Conservation (phyloP, 2,113 vertebrate species). For the Rhinoderma darwinii region DNA sequence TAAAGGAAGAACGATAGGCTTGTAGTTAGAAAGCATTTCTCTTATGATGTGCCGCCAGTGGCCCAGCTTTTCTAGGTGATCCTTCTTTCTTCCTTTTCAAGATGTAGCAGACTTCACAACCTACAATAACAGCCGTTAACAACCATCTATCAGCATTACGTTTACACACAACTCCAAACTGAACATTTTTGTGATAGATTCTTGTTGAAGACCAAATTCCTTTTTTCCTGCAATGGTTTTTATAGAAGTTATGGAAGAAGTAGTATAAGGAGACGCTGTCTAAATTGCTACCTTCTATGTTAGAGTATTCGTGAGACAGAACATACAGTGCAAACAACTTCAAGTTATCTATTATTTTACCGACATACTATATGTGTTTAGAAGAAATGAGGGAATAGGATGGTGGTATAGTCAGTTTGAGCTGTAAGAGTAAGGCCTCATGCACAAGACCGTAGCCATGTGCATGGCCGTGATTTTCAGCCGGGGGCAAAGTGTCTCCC, state of each 20-base stretch:
- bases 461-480: too few species aligned
- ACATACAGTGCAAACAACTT: background rate
- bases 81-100: background rate
- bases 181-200: background rate
- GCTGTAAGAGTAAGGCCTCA: background rate
- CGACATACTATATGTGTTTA: background rate
- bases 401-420: background rate
- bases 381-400: background rate
- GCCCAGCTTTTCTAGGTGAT: background rate
- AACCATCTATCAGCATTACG: background rate
- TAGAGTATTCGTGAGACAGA: background rate
- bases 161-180: background rate
- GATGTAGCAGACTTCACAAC: background rate
- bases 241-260: background rate
- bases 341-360: background rate
- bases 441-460: too few species aligned
- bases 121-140: conserved; percentile 4
- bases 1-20: background rate
- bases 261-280: background rate
- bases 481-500: too few species aligned
- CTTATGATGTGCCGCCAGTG: background rate
- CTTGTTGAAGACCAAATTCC: background rate
- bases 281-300: background rate
- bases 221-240: background rate
- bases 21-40: background rate